Evolutionary conservation across 2,113 vertebrate species (phyloP).

Genomic region (Tenebrosternarchus preto): DNA sequence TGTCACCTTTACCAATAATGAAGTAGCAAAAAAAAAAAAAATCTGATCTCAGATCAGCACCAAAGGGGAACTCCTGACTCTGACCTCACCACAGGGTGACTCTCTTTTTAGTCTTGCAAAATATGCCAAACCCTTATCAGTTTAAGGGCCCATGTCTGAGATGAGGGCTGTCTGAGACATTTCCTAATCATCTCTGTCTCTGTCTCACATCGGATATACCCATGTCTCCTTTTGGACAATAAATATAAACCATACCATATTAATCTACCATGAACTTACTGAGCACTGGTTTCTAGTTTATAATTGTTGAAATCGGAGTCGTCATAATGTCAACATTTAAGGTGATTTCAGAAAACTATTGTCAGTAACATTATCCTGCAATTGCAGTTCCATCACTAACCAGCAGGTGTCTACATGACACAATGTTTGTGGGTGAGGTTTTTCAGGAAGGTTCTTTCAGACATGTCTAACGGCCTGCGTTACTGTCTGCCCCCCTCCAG

Average conservation of each 20-base stretch:
- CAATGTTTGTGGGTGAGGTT: constrained; percentile 3
- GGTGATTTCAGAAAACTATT: no score
- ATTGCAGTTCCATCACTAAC: constrained; percentile 38
- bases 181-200: neutral
- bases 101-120: neutral
- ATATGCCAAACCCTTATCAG: neutral
- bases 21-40: no score
- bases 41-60: no score
- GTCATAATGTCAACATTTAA: no score
- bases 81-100: no score
- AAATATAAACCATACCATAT: neutral
- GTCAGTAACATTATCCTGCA: no score
- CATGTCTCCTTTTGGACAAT: neutral
- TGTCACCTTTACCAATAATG: no score
- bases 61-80: no score
- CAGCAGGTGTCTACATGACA: constrained; percentile 66
- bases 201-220: neutral
- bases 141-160: neutral
- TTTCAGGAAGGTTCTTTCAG: no score
- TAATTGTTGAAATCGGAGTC: neutral
- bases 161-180: neutral
- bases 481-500: no score
- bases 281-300: neutral
- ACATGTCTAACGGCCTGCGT: neutral
- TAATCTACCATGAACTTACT: no score